Evolutionary conservation across 37 sponge, comb jelly and placozoan genomes (phyloP).

Genomic region (Eunapius fragilis): DNA sequence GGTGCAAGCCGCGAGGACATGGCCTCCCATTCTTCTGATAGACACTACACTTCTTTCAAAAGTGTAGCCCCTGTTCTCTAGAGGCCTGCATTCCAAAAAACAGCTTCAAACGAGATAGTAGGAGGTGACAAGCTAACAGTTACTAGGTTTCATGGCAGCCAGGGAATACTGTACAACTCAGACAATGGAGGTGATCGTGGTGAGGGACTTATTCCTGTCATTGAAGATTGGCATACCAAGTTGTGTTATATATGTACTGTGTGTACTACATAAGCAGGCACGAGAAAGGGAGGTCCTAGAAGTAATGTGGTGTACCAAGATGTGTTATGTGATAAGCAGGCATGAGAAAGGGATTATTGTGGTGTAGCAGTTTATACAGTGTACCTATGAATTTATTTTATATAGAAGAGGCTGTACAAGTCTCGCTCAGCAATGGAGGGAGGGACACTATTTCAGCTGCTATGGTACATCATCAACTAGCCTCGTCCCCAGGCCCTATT

Average conservation of each 20-base stretch:
- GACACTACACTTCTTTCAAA: background rate
- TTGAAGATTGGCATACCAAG: too few relatives aligned
- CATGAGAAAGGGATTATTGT: background rate
- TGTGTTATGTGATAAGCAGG: background rate
- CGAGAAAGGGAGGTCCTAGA: too few relatives aligned
- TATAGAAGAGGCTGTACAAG: constrained; percentile 34
- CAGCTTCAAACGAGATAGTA: background rate
- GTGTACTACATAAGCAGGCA: too few relatives aligned
- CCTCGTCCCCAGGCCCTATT: too few relatives aligned
- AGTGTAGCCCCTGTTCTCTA: background rate
- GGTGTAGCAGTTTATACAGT: background rate
- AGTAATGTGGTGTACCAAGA: too few relatives aligned
- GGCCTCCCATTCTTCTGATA: background rate
- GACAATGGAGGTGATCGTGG: too few relatives aligned
- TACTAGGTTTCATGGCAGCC: too few relatives aligned
- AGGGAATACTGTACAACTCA: too few relatives aligned
- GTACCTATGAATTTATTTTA: too few relatives aligned
- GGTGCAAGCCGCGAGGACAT: background rate
- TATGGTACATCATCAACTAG: background rate
- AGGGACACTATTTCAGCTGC: constrained; percentile 10
- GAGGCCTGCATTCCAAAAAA: background rate
- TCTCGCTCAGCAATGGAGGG: constrained; percentile 27
- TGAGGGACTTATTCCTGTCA: too few relatives aligned
- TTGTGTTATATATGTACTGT: background rate
- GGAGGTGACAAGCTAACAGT: too few relatives aligned